Percentiles rank a stretch among this genome's conserved stretches.
Evolutionary conservation across 2,113 vertebrate genomes (phyloP).

Genomic region (Ctenodactylus gundi): DNA sequence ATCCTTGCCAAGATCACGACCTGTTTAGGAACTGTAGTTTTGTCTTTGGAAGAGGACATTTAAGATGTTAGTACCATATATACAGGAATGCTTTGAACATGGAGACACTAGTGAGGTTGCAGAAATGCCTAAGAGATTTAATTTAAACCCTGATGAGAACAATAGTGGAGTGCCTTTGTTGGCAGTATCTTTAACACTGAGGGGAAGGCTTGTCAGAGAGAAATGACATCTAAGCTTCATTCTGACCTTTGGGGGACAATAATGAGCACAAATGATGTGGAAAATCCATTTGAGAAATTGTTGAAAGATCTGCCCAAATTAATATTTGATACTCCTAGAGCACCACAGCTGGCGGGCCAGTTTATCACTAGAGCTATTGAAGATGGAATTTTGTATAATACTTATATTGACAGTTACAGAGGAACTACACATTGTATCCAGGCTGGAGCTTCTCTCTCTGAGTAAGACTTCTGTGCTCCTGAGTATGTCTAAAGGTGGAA

Average conservation of each 20-base stretch:
- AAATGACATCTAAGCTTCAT: slow-evolving; percentile 96
- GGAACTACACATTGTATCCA: slow-evolving; percentile 95
- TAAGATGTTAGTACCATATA: slow-evolving; percentile 95
- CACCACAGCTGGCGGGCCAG: slow-evolving; percentile 96
- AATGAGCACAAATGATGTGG: slow-evolving; percentile 91
- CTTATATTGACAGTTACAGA: slow-evolving; percentile 96
- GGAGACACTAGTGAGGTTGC: slow-evolving; percentile 98
- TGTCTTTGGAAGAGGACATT: slow-evolving; percentile 95
- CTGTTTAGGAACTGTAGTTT: slow-evolving; percentile 98
- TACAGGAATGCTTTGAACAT: slow-evolving; percentile 98
- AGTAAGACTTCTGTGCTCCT: slow-evolving; percentile 94
- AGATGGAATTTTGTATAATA: slow-evolving; percentile 93
- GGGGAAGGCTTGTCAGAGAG: slow-evolving; percentile 96
- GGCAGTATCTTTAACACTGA: slow-evolving; percentile 95
- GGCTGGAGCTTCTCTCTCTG: slow-evolving; percentile 93
- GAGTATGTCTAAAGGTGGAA: slow-evolving; percentile 93
- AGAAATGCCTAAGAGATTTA: slow-evolving; percentile 94
- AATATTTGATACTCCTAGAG: slow-evolving; percentile 95
- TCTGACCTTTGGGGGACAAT: slow-evolving; percentile 92
- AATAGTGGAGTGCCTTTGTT: slow-evolving; percentile 93
- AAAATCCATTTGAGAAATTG: slow-evolving; percentile 94
- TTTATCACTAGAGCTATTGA: slow-evolving; percentile 97
- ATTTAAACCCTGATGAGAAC: slow-evolving; percentile 95
- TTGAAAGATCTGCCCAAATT: slow-evolving; percentile 95
- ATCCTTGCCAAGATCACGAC: slow-evolving; percentile 98